Percentiles rank a stretch among this genome's conserved stretches.
Evolutionary conservation across 2,113 vertebrate genomes (phyloP).

Genomic region (Excalfactoria chinensis): DNA sequence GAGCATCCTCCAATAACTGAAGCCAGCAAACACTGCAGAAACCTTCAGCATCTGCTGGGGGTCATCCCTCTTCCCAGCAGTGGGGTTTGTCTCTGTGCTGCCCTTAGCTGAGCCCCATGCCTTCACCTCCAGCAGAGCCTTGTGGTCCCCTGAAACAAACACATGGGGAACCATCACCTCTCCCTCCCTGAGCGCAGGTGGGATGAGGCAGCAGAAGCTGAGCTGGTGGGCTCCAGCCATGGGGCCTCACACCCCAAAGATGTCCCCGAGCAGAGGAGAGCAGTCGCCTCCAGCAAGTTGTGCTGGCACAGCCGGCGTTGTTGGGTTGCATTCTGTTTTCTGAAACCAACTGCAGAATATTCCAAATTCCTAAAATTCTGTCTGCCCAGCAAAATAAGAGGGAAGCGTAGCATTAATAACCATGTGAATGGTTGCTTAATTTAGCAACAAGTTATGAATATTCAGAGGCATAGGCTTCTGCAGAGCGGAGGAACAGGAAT

Average conservation of each 20-base stretch:
- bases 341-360: slow-evolving; percentile 15
- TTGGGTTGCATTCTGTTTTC: slow-evolving; percentile 1
- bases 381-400: slow-evolving; percentile 13
- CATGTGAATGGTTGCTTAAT: slow-evolving; percentile 26
- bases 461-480: neutral
- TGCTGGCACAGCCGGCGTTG: neutral
- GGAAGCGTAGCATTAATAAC: neutral
- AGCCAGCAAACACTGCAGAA: neutral
- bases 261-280: neutral
- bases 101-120: neutral
- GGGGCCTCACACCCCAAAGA: neutral
- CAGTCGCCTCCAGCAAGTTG: neutral
- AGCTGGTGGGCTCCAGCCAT: neutral
- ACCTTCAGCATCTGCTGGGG: neutral
- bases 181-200: neutral
- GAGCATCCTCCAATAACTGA: neutral
- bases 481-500: slow-evolving; percentile 6
- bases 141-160: neutral
- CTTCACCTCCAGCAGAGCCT: neutral
- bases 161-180: neutral
- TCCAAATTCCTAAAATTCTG: slow-evolving; percentile 50
- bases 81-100: neutral
- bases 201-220: neutral
- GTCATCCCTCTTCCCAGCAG: neutral
- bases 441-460: slow-evolving; percentile 28